Percentiles rank a stretch among this genome's conserved stretches.
Conservation (phyloP, 2,888 invertebrate genomes). For the Agrochola litura region DNA sequence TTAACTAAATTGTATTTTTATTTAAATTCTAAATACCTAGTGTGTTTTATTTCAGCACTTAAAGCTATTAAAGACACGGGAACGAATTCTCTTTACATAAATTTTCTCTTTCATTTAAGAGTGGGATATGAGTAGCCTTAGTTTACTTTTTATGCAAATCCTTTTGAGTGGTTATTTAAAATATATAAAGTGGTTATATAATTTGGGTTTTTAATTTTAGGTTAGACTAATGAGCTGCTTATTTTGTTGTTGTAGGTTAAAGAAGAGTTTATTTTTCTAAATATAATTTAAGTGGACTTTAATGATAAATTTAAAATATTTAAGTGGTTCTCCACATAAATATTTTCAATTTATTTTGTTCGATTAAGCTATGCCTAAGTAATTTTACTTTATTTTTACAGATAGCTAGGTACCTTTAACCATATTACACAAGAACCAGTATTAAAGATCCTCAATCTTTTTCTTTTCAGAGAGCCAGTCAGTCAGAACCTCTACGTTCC, state of each 20-base stretch:
- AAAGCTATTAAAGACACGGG: slow-evolving; percentile 64
- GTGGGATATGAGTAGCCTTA: slow-evolving; percentile 51
- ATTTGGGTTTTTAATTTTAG: slow-evolving; percentile 16
- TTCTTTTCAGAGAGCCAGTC: not conserved
- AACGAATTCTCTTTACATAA: slow-evolving; percentile 62
- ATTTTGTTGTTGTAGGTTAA: not conserved
- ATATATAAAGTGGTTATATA: slow-evolving; percentile 30
- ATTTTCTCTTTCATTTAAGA: slow-evolving; percentile 64
- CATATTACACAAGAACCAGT: not conserved
- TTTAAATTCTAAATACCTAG: slow-evolving; percentile 68
- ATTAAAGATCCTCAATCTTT: not conserved
- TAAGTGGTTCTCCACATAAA: no score
- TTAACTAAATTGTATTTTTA: slow-evolving; percentile 69
- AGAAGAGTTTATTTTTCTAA: not conserved
- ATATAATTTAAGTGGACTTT: not conserved
- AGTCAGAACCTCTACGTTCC: not conserved
- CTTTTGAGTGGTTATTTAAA: slow-evolving; percentile 51
- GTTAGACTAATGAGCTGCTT: slow-evolving; percentile 3
- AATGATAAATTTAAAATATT: not conserved
- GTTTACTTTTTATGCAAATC: slow-evolving; percentile 52
- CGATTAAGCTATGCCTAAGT: no score
- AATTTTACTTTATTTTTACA: not conserved
- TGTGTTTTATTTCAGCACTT: slow-evolving; percentile 68
- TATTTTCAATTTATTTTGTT: not conserved
- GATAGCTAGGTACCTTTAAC: not conserved